Conservation (phyloP, 2,113 vertebrate genomes). For the Indicator maculatus region DNA sequence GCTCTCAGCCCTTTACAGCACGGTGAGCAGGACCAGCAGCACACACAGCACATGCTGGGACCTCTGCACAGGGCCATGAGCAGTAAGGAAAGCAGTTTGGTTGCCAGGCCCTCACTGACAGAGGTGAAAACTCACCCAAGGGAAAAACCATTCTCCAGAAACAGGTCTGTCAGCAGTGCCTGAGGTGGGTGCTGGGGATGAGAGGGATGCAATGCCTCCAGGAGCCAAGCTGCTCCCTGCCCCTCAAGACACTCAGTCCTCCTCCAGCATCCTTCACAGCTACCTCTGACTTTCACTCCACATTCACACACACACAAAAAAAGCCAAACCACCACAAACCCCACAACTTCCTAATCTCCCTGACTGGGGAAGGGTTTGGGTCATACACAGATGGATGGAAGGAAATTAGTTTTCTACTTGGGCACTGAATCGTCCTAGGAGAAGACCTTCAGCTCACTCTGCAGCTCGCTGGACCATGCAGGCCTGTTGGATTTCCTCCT, state of each 20-base stretch:
- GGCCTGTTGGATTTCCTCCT: constrained; percentile 30
- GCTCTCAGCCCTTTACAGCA: neutral
- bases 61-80: neutral
- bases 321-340: too few relatives aligned
- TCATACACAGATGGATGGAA: constrained; percentile 60
- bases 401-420: constrained; percentile 68
- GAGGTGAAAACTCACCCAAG: neutral
- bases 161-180: neutral
- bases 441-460: constrained; percentile 62
- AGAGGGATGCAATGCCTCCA: neutral
- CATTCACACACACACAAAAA: neutral
- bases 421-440: constrained; percentile 54
- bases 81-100: neutral
- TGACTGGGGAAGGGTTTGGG: constrained; percentile 32
- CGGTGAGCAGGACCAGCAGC: neutral
- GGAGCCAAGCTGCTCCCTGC: neutral
- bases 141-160: neutral
- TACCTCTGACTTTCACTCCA: constrained; percentile 31
- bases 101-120: neutral
- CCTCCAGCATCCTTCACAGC: constrained; percentile 16
- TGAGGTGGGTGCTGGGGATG: neutral
- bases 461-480: constrained; percentile 6
- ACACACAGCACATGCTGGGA: neutral
- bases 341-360: constrained; percentile 1
- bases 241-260: neutral